Evolutionary conservation across 2,113 vertebrate species (phyloP).

Genomic region (Oncorhynchus kisutch): DNA sequence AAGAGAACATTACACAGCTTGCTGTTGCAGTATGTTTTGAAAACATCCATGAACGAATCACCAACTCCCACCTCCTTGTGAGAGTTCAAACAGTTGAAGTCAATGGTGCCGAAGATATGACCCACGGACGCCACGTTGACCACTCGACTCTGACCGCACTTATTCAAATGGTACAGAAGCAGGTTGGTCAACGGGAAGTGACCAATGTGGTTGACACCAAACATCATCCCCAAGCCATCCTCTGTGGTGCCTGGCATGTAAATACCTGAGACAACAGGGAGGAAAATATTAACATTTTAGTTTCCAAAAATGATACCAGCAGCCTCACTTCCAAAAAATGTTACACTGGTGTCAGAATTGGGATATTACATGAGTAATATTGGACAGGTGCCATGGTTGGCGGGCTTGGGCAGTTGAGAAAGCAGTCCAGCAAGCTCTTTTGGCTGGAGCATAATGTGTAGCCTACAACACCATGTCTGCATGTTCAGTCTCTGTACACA

Average conservation of each 20-base stretch:
- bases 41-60: conserved; percentile 18
- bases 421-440: no score
- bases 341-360: conserved; percentile 47
- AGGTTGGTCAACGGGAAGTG: conserved; percentile 65
- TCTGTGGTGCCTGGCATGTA: conserved; percentile 53
- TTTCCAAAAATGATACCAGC: no score
- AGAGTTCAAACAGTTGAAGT: conserved; percentile 50
- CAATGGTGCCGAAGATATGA: conserved; percentile 41
- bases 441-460: no score
- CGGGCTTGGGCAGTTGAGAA: no score
- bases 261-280: conserved; percentile 47
- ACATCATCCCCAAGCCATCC: conserved; percentile 59
- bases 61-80: conserved; percentile 46
- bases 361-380: no score
- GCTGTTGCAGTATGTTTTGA: conserved; percentile 50
- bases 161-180: conserved; percentile 52
- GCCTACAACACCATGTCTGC: no score
- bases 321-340: conserved; percentile 37
- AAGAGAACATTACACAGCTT: conserved; percentile 66
- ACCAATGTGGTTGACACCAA: conserved; percentile 63
- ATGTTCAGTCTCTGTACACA: no score
- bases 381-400: no score
- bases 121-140: conserved; percentile 49
- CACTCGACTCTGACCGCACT: conserved; percentile 50
- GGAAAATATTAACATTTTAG: no score